Evolutionary conservation across 1,140 invertebrate species (phyloP), one percentile per base, ranked within the genome.

Genomic region (Asbolus verrucosus): DNA sequence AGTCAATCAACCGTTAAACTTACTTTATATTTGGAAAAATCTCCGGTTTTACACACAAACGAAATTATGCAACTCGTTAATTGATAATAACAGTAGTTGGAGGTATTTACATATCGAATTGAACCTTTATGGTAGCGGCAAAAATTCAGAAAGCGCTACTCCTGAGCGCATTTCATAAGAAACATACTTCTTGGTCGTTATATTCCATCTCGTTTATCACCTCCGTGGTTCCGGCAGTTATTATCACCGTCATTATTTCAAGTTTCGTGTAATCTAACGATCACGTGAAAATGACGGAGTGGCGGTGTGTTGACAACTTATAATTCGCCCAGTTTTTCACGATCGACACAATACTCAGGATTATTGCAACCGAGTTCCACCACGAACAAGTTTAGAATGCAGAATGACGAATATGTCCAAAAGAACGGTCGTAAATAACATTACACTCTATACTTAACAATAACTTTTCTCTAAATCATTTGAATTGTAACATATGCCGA

Each of bases 1-100:
- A 66, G 60, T 60, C 63, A 71, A 46, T 71, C 21, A 67, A 59
- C 43, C 62, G 60, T 67, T 60, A 70, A 66, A 61, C 18, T 27
- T 41, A 65, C 61, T 54, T 54, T 54, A 54, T 27, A 54, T 54
- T 54, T 54, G 46, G 46, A 54, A 54, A 54, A 54, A 54, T 54
- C 46, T 6, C 46, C 46, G 46, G 43, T 54, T 54, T 54, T 54
- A 54, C 46, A 54, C 46, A 54, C 46, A 54, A 54, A 54, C 46
- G 46, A 54, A 46, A 54, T 54, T 54, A 54, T 54, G 46, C 46
- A 54, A 54, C 46, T 54, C 46, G 46, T 54, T 54, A 54, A 54
- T 54, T 54, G 46, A 54, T 54, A 54, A 54, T 54, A 54, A 54
- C 46, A 54, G 46, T 54, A 54, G 46, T 54, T 16, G 46, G 8